These are phyloP conservation scores for Tetraneura akinire DNA, from an alignment of 1,140 invertebrate genomes.

Conservation along the genomic window DNA sequence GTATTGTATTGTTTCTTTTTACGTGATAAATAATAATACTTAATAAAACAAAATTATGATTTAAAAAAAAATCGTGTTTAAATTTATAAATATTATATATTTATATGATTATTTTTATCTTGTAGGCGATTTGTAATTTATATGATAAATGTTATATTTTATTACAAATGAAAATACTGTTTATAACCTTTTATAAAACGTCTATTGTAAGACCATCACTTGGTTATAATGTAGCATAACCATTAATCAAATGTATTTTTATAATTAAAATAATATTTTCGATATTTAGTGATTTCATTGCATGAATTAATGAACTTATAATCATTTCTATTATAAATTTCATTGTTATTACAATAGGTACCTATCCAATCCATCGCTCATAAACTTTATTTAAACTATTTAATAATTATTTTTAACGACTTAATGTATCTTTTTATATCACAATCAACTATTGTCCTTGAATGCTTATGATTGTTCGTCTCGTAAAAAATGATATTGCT, in stretches of 20 bases:
- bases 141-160: conserved; percentile 9
- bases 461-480: neutral
- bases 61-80: neutral
- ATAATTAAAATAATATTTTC: conserved; percentile 9
- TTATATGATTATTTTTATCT: neutral
- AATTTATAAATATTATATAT: conserved; percentile 1
- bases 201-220: neutral
- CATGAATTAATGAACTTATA: neutral
- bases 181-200: neutral
- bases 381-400: conserved; percentile 5
- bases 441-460: conserved; percentile 2
- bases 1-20: neutral
- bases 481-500: neutral
- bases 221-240: too few species aligned
- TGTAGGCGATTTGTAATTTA: neutral
- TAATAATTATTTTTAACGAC: neutral
- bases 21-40: too few species aligned
- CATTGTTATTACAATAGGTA: neutral
- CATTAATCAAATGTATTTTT: conserved; percentile 11
- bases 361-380: conserved; percentile 1
- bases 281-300: neutral
- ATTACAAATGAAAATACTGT: neutral
- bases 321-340: neutral
- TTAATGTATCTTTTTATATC: neutral
- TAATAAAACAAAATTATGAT: neutral